phyloP scores from a whole-genome alignment of 2,888 invertebrate genomes.

The Panorpa germanica region DNA sequence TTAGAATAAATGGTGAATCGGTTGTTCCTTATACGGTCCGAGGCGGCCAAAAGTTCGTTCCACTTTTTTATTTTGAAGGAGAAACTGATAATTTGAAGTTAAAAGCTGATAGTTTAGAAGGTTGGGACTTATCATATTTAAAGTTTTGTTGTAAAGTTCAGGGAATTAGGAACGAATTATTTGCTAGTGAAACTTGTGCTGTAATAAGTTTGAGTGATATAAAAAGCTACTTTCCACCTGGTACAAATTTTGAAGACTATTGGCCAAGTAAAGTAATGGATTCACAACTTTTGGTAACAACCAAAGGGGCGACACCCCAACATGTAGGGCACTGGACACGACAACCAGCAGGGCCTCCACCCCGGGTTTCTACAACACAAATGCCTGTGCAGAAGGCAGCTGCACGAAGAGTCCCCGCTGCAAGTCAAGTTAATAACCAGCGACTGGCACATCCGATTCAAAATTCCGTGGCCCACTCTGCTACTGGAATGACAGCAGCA shows the following conservation, averaged over 20 bases:
- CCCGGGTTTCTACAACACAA: conserved; percentile 19
- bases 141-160: conserved; percentile 92
- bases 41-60: conserved; percentile 71
- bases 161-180: conserved; percentile 77
- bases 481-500: conserved; percentile 19
- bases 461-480: conserved; percentile 20
- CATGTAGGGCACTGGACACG: conserved; percentile 59
- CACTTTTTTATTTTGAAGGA: conserved; percentile 77
- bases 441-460: conserved; percentile 19
- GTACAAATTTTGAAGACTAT: conserved; percentile 79
- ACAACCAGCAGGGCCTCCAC: conserved; percentile 54
- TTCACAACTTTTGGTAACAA: conserved; percentile 53
- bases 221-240: conserved; percentile 76
- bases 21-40: conserved; percentile 83
- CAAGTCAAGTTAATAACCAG: conserved; percentile 17
- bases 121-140: conserved; percentile 83
- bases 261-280: conserved; percentile 84
- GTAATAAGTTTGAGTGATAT: conserved; percentile 82
- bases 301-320: conserved; percentile 30
- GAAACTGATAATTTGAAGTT: conserved; percentile 81
- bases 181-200: conserved; percentile 77
- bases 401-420: too few species aligned
- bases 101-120: conserved; percentile 71
- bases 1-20: conserved; percentile 80
- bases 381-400: conserved; percentile 21